Evolutionary conservation across 2,888 invertebrate species (phyloP).

Genomic region (Fissipunctia ypsillon): DNA sequence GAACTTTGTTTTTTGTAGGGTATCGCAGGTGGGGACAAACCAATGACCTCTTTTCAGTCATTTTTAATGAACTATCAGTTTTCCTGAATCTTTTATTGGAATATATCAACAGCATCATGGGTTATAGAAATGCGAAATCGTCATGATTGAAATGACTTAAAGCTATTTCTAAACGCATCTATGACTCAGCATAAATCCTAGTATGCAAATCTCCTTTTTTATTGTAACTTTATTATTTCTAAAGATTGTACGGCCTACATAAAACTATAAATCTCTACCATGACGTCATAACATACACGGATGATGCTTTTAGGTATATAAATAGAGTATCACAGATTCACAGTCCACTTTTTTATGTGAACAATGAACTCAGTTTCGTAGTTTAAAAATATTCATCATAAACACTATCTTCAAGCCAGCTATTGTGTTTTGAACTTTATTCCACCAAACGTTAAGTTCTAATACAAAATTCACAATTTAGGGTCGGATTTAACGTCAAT

Average conservation of each 20-base stretch:
- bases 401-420: background rate
- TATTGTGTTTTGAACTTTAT: slow-evolving; percentile 7
- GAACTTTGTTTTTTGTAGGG: too few relatives aligned
- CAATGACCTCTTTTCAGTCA: too few relatives aligned
- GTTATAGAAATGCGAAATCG: background rate
- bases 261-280: slow-evolving; percentile 8
- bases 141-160: background rate
- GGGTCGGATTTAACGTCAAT: background rate
- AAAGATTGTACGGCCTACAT: slow-evolving; percentile 15
- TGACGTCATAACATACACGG: slow-evolving; percentile 41
- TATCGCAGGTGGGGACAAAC: too few relatives aligned
- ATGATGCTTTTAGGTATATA: slow-evolving; percentile 24
- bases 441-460: background rate
- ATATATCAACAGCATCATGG: background rate
- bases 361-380: slow-evolving; percentile 47
- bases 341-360: too few relatives aligned
- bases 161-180: background rate
- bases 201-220: slow-evolving; percentile 4
- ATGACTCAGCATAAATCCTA: slow-evolving; percentile 6
- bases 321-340: too few relatives aligned
- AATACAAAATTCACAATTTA: background rate
- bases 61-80: background rate
- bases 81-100: background rate
- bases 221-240: background rate
- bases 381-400: slow-evolving; percentile 2